Conservation (phyloP, 2,797 vertebrate species). For the Enteromius trimaculatus region DNA sequence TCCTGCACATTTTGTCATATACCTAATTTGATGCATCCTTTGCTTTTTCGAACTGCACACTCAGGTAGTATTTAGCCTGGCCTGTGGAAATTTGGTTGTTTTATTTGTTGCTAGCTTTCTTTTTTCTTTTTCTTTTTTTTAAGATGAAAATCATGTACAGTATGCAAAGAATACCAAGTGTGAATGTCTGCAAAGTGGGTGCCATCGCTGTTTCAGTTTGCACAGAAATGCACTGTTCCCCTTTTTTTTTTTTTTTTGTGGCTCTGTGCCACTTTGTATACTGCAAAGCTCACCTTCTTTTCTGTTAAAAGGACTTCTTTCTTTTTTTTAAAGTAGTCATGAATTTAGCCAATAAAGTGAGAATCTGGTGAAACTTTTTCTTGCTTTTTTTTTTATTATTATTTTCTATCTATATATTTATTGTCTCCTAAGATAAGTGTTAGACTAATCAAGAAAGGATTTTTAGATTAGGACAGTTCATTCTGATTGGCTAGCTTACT, state of each 20-base stretch:
- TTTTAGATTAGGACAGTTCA: neutral
- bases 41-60: constrained; percentile 31
- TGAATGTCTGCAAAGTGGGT: constrained; percentile 39
- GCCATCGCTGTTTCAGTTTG: constrained; percentile 37
- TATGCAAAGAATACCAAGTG: constrained; percentile 28
- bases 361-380: constrained; percentile 72
- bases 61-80: constrained; percentile 19
- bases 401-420: neutral
- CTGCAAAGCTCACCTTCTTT: constrained; percentile 13
- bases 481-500: neutral
- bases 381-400: too few relatives aligned
- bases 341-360: constrained; percentile 85
- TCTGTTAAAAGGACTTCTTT: constrained; percentile 21
- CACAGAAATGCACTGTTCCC: constrained; percentile 25
- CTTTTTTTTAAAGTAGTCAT: constrained; percentile 81
- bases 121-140: neutral
- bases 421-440: neutral
- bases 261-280: constrained; percentile 21
- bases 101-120: neutral
- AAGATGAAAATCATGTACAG: constrained; percentile 14
- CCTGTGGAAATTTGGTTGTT: constrained; percentile 10
- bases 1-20: constrained; percentile 32
- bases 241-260: neutral
- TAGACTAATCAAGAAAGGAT: neutral
- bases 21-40: constrained; percentile 29